phyloP scores from a whole-genome alignment of 35 echinoderm and acorn worm species.

The Lytechinus pictus region DNA sequence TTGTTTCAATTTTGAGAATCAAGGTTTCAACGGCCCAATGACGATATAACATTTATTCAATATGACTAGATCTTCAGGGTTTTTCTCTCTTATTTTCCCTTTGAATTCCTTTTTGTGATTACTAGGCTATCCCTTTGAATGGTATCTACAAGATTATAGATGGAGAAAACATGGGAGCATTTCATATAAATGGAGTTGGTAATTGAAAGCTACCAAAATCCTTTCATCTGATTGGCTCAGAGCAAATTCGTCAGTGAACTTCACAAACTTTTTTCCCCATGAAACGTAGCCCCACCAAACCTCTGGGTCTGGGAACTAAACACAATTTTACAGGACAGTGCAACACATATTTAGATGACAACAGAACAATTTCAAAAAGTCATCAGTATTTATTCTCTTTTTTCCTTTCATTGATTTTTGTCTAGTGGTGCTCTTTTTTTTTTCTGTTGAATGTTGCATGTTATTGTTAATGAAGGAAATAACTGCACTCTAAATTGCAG shows the following conservation, averaged over 20 bases:
- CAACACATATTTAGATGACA: not conserved
- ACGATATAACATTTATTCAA: not conserved
- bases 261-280: too few species aligned
- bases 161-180: too few species aligned
- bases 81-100: not conserved
- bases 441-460: not conserved
- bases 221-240: too few species aligned
- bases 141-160: too few species aligned
- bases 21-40: too few species aligned
- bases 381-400: not conserved
- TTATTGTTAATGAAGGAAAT: not conserved
- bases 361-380: not conserved
- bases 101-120: not conserved
- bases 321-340: not conserved
- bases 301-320: not conserved
- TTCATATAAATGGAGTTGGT: too few species aligned
- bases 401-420: not conserved
- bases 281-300: not conserved
- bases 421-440: not conserved
- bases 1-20: too few species aligned
- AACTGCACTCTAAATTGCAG: not conserved
- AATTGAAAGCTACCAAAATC: too few species aligned
- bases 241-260: too few species aligned
- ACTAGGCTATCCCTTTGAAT: not conserved
- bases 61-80: not conserved